Evolutionary conservation across 2,888 invertebrate genomes (phyloP).

Genomic region (Oscheius myriophilus): DNA sequence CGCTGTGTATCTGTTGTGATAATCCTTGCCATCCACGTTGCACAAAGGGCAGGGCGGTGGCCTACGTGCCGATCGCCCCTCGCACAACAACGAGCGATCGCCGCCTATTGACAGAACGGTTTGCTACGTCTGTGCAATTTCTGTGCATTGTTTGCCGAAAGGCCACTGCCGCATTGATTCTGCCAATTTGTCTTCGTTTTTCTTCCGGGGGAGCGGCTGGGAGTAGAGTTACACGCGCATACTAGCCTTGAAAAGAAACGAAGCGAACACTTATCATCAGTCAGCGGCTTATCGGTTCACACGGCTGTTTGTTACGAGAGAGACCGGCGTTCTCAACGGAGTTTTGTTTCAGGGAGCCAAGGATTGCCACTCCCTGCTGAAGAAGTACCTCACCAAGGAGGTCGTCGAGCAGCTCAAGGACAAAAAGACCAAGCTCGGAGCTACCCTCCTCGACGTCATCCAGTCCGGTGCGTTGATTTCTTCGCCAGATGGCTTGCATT

Average conservation of each 20-base stretch:
- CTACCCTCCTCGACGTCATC: slow-evolving; percentile 90
- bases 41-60: not conserved
- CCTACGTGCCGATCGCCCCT: slow-evolving; percentile 9
- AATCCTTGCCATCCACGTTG: too few species aligned
- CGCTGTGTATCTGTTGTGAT: too few species aligned
- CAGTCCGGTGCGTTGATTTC: slow-evolving; percentile 72
- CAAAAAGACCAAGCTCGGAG: slow-evolving; percentile 91
- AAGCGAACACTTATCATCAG: too few species aligned
- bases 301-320: too few species aligned
- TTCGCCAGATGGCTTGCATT: not conserved
- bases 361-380: slow-evolving; percentile 93
- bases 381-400: slow-evolving; percentile 87
- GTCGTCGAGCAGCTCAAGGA: slow-evolving; percentile 89
- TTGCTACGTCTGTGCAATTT: slow-evolving; percentile 5
- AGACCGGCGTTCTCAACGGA: too few species aligned
- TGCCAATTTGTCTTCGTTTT: slow-evolving; percentile 16
- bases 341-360: slow-evolving; percentile 57
- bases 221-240: too few species aligned
- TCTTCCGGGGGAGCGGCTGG: too few species aligned
- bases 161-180: slow-evolving; percentile 24
- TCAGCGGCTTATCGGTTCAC: too few species aligned
- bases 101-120: slow-evolving; percentile 17
- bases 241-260: too few species aligned
- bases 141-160: slow-evolving; percentile 13
- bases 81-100: not conserved